These are phyloP conservation scores for Athetis lepigone DNA, from an alignment of 2,888 invertebrate species.

Conservation along the genomic window DNA sequence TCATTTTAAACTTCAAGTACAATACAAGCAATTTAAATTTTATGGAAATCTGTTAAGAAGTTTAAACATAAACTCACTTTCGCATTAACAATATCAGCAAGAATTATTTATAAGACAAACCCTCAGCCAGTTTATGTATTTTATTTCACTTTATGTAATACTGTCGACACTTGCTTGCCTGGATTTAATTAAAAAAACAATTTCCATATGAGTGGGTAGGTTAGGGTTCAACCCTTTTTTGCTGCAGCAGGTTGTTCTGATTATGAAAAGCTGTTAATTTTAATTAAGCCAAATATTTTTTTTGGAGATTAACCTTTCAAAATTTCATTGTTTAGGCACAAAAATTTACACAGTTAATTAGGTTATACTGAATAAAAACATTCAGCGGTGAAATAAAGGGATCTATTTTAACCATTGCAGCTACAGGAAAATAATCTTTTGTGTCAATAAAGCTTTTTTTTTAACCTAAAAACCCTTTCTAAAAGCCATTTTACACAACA, in stretches of 20 bases:
- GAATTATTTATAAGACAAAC: conserved; percentile 43
- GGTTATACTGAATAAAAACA: no score
- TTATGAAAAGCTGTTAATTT: conserved; percentile 17
- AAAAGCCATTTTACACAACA: no score
- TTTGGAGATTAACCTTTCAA: neutral
- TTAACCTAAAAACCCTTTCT: no score
- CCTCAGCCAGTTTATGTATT: conserved; percentile 17
- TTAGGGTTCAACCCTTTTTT: conserved; percentile 13
- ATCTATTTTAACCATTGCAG: no score
- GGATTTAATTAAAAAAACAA: conserved; percentile 41
- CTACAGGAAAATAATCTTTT: no score
- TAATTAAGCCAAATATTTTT: conserved; percentile 3
- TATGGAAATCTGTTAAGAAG: no score
- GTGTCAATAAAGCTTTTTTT: no score
- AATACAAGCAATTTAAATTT: no score
- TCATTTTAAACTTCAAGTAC: no score
- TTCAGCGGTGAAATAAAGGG: no score
- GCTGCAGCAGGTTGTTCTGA: neutral
- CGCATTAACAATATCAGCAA: no score
- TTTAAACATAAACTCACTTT: no score
- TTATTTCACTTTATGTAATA: conserved; percentile 32
- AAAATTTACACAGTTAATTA: neutral
- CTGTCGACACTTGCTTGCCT: conserved; percentile 19
- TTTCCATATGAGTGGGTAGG: conserved; percentile 9
- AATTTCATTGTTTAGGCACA: neutral